Percentiles rank a stretch among this genome's conserved stretches.
phyloP scores from a whole-genome alignment of 2,113 vertebrate genomes.

The Oryzias celebensis region DNA sequence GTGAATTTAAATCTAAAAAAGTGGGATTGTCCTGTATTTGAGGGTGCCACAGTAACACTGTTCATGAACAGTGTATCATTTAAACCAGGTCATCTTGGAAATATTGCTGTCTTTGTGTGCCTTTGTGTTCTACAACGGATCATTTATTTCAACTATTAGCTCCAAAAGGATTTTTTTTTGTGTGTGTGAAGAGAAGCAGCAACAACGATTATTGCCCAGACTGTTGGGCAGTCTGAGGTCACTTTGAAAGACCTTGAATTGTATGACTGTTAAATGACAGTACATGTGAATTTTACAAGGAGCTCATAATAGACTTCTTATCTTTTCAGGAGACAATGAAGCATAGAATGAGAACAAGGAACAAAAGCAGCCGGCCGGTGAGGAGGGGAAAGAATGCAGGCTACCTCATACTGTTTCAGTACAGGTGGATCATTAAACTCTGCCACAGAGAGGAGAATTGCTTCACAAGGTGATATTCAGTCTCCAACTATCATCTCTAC shows the following conservation, averaged over 20 bases:
- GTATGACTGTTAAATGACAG: slow-evolving; percentile 49
- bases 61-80: slow-evolving; percentile 41
- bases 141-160: slow-evolving; percentile 66
- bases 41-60: slow-evolving; percentile 25
- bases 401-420: slow-evolving; percentile 19
- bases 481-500: too few relatives aligned
- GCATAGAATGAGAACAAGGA: slow-evolving; percentile 20
- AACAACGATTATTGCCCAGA: slow-evolving; percentile 27
- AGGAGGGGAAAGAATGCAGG: slow-evolving; percentile 22
- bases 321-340: slow-evolving; percentile 55
- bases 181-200: slow-evolving; percentile 39
- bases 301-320: slow-evolving; percentile 60
- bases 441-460: background rate
- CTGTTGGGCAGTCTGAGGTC: slow-evolving; percentile 17
- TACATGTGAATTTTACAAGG: slow-evolving; percentile 53
- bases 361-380: slow-evolving; percentile 28
- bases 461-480: background rate
- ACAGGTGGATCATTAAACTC: slow-evolving; percentile 10
- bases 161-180: slow-evolving; percentile 47
- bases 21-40: background rate
- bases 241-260: slow-evolving; percentile 59
- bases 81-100: slow-evolving; percentile 41
- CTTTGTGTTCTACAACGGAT: slow-evolving; percentile 58
- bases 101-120: slow-evolving; percentile 49
- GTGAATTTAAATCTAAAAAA: too few relatives aligned